Percentiles rank a stretch among this genome's conserved stretches.
Evolutionary conservation across 2,797 vertebrate species (phyloP).

Genomic region (Coregonus suidteri): DNA sequence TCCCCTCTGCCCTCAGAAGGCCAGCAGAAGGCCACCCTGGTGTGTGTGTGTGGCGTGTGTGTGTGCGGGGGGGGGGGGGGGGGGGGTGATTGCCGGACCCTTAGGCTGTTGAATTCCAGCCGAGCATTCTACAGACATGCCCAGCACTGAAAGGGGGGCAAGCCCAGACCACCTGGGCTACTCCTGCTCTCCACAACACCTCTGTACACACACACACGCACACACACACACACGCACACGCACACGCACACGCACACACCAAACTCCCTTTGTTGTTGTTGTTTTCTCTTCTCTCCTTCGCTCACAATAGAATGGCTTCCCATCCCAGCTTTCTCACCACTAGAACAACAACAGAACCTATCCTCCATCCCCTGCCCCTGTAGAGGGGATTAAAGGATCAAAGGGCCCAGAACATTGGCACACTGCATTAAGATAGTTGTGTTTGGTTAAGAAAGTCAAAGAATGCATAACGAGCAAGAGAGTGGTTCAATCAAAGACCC

Average conservation of each 20-base stretch:
- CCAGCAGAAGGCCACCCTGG: neutral
- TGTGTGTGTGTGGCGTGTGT: conserved; percentile 12
- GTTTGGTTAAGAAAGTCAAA: neutral
- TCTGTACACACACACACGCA: conserved; percentile 39
- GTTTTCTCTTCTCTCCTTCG: conserved; percentile 58
- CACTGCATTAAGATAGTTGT: neutral
- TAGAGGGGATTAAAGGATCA: neutral
- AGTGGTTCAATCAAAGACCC: neutral
- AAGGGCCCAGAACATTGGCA: neutral
- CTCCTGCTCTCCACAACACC: conserved; percentile 59
- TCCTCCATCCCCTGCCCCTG: neutral
- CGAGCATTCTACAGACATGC: conserved; percentile 67
- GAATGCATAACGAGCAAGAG: neutral
- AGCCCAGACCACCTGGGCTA: conserved; percentile 60
- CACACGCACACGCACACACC: conserved; percentile 30
- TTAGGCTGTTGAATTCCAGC: conserved; percentile 67
- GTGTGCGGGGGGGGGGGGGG: conserved; percentile 25
- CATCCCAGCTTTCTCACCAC: conserved; percentile 54
- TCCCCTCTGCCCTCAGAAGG: neutral
- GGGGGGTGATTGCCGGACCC: conserved; percentile 53
- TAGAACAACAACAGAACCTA: conserved; percentile 40
- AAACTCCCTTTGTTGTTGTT: conserved; percentile 69
- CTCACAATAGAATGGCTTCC: conserved; percentile 65
- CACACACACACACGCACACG: conserved; percentile 33
- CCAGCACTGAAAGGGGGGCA: conserved; percentile 59